phyloP scores from a whole-genome alignment of 2,888 invertebrate species.

The Selenia dentaria region DNA sequence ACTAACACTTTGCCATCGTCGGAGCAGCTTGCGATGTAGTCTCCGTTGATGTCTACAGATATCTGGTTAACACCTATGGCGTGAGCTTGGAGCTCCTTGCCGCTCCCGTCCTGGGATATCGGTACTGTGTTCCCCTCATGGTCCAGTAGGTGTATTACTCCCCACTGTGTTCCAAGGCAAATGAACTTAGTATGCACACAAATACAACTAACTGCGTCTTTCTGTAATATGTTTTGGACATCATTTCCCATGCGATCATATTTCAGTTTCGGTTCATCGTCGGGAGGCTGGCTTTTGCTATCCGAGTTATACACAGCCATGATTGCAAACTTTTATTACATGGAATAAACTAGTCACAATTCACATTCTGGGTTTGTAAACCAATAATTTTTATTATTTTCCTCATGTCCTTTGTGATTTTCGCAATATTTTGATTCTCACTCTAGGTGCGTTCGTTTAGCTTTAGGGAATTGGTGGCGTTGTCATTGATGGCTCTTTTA shows the following conservation, averaged over 20 bases:
- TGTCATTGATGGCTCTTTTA: too few species aligned
- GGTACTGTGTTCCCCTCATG: constrained; percentile 93
- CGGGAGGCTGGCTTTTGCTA: constrained; percentile 72
- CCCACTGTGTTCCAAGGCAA: constrained; percentile 96
- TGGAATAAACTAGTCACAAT: not conserved
- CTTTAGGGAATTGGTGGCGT: too few species aligned
- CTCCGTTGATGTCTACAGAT: constrained; percentile 97
- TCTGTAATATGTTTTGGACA: constrained; percentile 91
- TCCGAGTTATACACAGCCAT: constrained; percentile 71
- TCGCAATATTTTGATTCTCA: too few species aligned
- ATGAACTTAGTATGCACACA: constrained; percentile 98
- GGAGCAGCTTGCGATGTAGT: constrained; percentile 96
- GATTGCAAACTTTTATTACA: constrained; percentile 11
- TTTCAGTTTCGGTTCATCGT: constrained; percentile 94
- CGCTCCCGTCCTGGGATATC: constrained; percentile 83
- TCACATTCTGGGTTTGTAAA: constrained; percentile 7
- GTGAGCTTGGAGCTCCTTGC: constrained; percentile 90
- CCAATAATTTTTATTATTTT: not conserved
- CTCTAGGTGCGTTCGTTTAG: too few species aligned
- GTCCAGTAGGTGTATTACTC: constrained; percentile 94
- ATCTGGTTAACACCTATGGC: constrained; percentile 97
- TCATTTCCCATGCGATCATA: constrained; percentile 96
- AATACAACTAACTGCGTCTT: constrained; percentile 94
- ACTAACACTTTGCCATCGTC: constrained; percentile 95
- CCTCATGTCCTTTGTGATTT: too few species aligned